Conservation (phyloP, 1,140 invertebrate genomes). For the Ceratina japonica region DNA sequence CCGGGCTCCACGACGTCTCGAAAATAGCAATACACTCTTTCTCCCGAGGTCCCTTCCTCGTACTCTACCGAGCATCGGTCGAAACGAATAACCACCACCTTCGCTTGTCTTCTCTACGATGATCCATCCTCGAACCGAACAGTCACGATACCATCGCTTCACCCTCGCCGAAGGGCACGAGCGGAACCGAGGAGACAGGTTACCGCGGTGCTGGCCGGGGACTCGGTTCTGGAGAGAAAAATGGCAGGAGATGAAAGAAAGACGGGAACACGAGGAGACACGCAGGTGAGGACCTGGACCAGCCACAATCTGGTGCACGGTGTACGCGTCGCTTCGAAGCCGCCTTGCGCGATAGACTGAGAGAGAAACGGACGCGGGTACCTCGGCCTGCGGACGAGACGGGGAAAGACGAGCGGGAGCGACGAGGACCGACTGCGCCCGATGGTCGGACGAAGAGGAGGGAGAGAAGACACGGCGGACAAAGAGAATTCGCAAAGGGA, state of each 20-base stretch:
- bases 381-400: slow-evolving; percentile 34
- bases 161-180: background rate
- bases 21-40: slow-evolving; percentile 61
- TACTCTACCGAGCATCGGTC: slow-evolving; percentile 25
- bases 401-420: slow-evolving; percentile 25
- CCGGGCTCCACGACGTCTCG: slow-evolving; percentile 58
- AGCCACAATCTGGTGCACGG: slow-evolving; percentile 46
- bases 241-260: background rate
- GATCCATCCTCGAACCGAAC: background rate
- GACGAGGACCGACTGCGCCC: background rate
- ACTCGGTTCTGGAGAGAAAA: background rate
- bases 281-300: slow-evolving; percentile 54
- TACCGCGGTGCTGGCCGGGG: background rate
- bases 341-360: slow-evolving; percentile 64
- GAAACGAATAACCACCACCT: background rate
- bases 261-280: background rate
- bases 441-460: background rate
- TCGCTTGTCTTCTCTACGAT: slow-evolving; percentile 3
- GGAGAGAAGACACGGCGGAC: background rate
- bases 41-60: slow-evolving; percentile 20
- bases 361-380: slow-evolving; percentile 48
- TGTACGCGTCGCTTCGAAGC: slow-evolving; percentile 46
- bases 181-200: background rate
- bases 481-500: slow-evolving; percentile 15
- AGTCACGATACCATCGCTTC: background rate